These are phyloP conservation scores for Watsonalla cultraria DNA, from an alignment of 2,888 invertebrate species.

Conservation along the genomic window DNA sequence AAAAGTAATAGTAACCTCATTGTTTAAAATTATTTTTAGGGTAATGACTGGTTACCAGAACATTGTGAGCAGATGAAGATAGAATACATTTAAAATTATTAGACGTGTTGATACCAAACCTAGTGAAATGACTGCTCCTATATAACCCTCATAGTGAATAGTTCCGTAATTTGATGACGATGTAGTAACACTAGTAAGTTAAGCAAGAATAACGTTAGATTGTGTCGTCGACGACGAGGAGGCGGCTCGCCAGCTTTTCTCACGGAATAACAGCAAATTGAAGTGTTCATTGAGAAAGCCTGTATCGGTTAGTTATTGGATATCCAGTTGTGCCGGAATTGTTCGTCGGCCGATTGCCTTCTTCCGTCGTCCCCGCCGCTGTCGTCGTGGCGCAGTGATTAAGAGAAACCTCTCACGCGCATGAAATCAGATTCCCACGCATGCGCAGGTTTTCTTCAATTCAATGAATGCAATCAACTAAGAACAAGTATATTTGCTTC, in stretches of 20 bases:
- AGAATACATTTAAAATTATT: too few relatives aligned
- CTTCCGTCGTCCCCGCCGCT: constrained; percentile 37
- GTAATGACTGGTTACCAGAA: neutral
- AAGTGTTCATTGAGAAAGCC: constrained; percentile 49
- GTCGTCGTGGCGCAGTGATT: constrained; percentile 29
- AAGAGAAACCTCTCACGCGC: constrained; percentile 64
- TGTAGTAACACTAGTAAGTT: too few relatives aligned
- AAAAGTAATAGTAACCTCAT: too few relatives aligned
- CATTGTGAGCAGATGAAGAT: too few relatives aligned
- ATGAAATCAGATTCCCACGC: constrained; percentile 70
- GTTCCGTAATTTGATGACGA: too few relatives aligned
- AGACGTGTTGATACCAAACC: too few relatives aligned
- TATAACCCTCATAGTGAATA: too few relatives aligned
- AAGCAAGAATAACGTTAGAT: neutral
- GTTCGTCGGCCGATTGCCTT: constrained; percentile 37
- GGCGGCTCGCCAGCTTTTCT: constrained; percentile 11
- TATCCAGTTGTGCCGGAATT: constrained; percentile 42
- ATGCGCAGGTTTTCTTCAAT: constrained; percentile 45
- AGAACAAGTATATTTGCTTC: too few relatives aligned
- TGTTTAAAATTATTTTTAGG: neutral
- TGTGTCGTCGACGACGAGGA: too few relatives aligned
- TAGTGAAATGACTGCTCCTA: too few relatives aligned
- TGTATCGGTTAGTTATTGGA: constrained; percentile 11
- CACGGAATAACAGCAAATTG: constrained; percentile 31
- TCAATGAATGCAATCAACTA: neutral